A percentile compares a stretch with the other conserved stretches of the same genome.
phyloP scores from a whole-genome alignment of 2,797 vertebrate genomes.

The Notoglanidium macrostoma region DNA sequence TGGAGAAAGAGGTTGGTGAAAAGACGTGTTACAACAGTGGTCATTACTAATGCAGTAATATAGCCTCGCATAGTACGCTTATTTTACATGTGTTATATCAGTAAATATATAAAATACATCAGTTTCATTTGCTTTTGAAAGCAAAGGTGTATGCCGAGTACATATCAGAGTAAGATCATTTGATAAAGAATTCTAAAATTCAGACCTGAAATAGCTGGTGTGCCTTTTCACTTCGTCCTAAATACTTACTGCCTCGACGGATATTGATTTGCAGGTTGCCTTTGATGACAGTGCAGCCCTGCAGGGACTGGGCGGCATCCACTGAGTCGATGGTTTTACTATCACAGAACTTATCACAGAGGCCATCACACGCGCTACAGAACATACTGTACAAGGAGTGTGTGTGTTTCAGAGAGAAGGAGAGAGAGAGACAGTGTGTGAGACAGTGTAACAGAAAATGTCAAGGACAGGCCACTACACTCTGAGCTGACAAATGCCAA shows the following conservation, averaged over 20 bases:
- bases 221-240: background rate
- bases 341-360: constrained; percentile 89
- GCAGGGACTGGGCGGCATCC: constrained; percentile 89
- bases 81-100: background rate
- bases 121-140: background rate
- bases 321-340: constrained; percentile 89
- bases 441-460: constrained; percentile 3
- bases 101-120: background rate
- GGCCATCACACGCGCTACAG: constrained; percentile 92
- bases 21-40: constrained; percentile 9
- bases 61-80: background rate
- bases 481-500: constrained; percentile 13
- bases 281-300: constrained; percentile 92
- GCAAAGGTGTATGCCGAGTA: background rate
- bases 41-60: background rate
- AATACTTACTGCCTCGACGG: constrained; percentile 90
- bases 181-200: background rate
- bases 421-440: background rate
- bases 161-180: background rate
- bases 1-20: constrained; percentile 50
- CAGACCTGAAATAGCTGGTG: background rate
- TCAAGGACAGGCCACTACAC: constrained; percentile 42
- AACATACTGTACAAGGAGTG: constrained; percentile 81
- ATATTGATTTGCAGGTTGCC: constrained; percentile 97
- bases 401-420: background rate